Conservation (phyloP, 2,797 vertebrate genomes). For the Monodelphis domestica region DNA sequence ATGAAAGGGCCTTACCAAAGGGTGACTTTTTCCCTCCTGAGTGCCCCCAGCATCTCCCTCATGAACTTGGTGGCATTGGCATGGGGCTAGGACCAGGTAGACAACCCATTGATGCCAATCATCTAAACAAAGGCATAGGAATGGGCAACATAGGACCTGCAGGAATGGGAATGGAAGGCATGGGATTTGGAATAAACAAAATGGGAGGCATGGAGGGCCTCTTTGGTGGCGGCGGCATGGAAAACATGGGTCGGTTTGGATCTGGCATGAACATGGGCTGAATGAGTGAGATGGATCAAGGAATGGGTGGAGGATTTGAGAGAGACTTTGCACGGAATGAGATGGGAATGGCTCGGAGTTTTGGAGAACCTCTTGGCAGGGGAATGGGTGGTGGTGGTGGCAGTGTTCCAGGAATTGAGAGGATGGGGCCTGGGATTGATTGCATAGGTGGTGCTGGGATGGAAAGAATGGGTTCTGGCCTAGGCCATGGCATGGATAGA, state of each 20-base stretch:
- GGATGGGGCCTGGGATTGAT: constrained; percentile 91
- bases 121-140: constrained; percentile 93
- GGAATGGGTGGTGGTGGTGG: constrained; percentile 89
- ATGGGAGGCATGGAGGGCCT: constrained; percentile 98
- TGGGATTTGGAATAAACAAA: constrained; percentile 97
- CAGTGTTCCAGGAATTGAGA: constrained; percentile 90
- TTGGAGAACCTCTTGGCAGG: constrained; percentile 93
- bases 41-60: constrained; percentile 93
- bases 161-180: constrained; percentile 94
- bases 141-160: constrained; percentile 96
- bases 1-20: constrained; percentile 97
- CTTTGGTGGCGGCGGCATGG: constrained; percentile 88
- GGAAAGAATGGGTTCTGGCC: constrained; percentile 86
- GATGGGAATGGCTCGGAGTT: constrained; percentile 93
- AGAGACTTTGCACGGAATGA: constrained; percentile 95
- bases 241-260: constrained; percentile 93
- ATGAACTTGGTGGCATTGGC: constrained; percentile 96
- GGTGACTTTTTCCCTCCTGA: constrained; percentile 96
- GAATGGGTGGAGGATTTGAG: constrained; percentile 92
- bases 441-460: constrained; percentile 89
- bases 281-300: constrained; percentile 95
- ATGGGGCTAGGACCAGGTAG: constrained; percentile 97
- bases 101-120: constrained; percentile 95
- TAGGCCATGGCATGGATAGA: constrained; percentile 89
- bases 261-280: constrained; percentile 94